Percentiles rank a stretch among this genome's conserved stretches.
Conservation (phyloP, 2,113 vertebrate species). For the Carassius auratus region DNA sequence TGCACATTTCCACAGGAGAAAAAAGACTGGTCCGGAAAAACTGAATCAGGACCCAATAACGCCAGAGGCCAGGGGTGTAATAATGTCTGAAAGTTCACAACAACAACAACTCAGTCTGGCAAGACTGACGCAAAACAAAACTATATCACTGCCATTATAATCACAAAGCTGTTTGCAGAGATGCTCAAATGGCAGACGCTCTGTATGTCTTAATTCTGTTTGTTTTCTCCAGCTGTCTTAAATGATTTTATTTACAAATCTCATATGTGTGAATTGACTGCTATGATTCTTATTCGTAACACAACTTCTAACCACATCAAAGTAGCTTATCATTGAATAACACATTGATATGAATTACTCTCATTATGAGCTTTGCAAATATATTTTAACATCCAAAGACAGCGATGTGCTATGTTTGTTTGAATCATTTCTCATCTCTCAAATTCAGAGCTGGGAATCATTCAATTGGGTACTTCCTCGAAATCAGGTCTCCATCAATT, state of each 20-base stretch:
- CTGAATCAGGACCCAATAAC: background rate
- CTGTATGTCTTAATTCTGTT: background rate
- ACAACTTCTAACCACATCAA: conserved; percentile 11
- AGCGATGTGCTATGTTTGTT: conserved; percentile 6
- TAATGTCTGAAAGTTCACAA: background rate
- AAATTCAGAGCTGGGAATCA: background rate
- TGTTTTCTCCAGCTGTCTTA: conserved; percentile 7
- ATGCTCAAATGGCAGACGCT: background rate
- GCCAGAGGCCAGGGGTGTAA: conserved; percentile 3
- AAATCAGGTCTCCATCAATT: too few relatives aligned
- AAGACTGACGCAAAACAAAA: background rate
- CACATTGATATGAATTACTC: background rate
- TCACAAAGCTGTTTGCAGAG: conserved; percentile 11
- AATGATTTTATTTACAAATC: conserved; percentile 16
- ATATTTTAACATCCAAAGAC: background rate
- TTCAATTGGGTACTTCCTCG: too few relatives aligned
- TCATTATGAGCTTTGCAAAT: too few relatives aligned
- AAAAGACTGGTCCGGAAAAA: background rate
- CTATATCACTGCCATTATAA: conserved; percentile 4
- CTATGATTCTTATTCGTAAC: conserved; percentile 9
- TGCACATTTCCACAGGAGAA: background rate
- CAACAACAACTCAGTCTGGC: conserved; percentile 6
- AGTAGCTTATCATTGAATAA: background rate
- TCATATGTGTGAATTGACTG: conserved; percentile 4
- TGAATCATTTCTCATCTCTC: background rate